A percentile compares a stretch with the other conserved stretches of the same genome.
These are phyloP conservation scores for Macrophya alboannulata DNA, from an alignment of 2,888 invertebrate species.

Conservation along the genomic window DNA sequence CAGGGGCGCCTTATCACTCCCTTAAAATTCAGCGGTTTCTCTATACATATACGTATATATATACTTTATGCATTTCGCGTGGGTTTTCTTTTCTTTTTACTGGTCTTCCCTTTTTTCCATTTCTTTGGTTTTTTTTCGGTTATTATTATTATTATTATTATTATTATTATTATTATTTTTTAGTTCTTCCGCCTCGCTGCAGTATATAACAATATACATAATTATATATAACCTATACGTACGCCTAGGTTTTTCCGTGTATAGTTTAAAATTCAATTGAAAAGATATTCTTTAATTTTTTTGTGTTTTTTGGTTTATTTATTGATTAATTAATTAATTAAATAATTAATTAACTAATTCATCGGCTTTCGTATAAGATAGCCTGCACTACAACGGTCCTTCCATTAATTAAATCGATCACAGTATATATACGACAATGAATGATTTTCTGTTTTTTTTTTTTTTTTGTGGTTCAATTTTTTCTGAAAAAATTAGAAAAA, in stretches of 20 bases:
- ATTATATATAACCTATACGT: neutral
- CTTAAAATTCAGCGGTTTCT: constrained; percentile 51
- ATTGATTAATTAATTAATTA: neutral
- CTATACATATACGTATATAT: constrained; percentile 27
- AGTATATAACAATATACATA: constrained; percentile 32
- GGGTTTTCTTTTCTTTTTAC: neutral
- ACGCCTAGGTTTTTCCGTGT: neutral
- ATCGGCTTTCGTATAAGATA: neutral
- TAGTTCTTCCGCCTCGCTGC: neutral
- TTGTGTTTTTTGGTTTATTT: neutral
- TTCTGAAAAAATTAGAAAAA: neutral
- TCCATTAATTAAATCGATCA: constrained; percentile 22
- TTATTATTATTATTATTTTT: neutral
- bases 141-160: neutral
- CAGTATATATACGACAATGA: constrained; percentile 19
- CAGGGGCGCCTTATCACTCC: constrained; percentile 56
- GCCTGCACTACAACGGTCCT: neutral
- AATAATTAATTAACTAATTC: neutral
- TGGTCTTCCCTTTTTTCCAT: too few relatives aligned
- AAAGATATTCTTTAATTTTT: constrained; percentile 27
- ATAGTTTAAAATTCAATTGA: constrained; percentile 40
- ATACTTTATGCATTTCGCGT: constrained; percentile 24
- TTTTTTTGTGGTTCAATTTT: too few relatives aligned
- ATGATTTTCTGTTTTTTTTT: neutral
- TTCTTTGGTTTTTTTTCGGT: neutral